These are phyloP conservation scores for Isotomurus palustris DNA, from an alignment of 2,888 invertebrate species.

Conservation along the genomic window DNA sequence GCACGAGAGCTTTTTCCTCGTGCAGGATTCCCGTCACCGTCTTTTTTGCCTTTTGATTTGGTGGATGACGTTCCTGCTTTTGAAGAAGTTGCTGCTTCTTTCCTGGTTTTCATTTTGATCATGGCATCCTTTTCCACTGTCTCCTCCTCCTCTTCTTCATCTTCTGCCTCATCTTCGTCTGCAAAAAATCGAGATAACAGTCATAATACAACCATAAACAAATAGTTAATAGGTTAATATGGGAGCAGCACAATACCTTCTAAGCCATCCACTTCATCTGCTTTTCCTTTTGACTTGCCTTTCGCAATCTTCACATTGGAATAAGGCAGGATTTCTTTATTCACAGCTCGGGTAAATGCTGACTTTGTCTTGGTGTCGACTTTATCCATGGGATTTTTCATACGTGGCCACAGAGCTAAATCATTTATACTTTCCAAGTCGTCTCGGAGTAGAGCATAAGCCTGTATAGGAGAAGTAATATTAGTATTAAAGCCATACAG, in stretches of 20 bases:
- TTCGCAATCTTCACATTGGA: conserved; percentile 63
- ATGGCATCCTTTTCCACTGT: conserved; percentile 67
- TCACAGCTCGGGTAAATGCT: conserved; percentile 87
- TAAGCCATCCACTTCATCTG: conserved; percentile 51
- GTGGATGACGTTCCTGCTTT: no score
- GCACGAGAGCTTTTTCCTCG: not conserved
- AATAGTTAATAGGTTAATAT: conserved; percentile 47
- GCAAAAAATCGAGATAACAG: conserved; percentile 41
- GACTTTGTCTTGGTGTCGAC: conserved; percentile 82
- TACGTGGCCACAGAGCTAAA: conserved; percentile 75
- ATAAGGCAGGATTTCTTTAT: conserved; percentile 76
- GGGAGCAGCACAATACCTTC: conserved; percentile 36
- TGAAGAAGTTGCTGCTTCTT: conserved; percentile 12
- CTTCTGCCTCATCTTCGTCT: conserved; percentile 48
- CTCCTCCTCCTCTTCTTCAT: conserved; percentile 50
- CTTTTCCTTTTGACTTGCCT: conserved; percentile 58
- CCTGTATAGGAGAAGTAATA: conserved; percentile 55
- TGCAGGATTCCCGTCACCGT: not conserved
- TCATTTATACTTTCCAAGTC: conserved; percentile 88
- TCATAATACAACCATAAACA: not conserved
- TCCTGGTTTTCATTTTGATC: conserved; percentile 62
- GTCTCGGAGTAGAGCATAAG: conserved; percentile 82
- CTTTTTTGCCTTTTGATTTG: not conserved
- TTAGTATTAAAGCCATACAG: not conserved
- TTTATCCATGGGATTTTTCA: conserved; percentile 67